phyloP scores from a whole-genome alignment of 1,140 invertebrate genomes.

The Drosophila mojavensis region DNA sequence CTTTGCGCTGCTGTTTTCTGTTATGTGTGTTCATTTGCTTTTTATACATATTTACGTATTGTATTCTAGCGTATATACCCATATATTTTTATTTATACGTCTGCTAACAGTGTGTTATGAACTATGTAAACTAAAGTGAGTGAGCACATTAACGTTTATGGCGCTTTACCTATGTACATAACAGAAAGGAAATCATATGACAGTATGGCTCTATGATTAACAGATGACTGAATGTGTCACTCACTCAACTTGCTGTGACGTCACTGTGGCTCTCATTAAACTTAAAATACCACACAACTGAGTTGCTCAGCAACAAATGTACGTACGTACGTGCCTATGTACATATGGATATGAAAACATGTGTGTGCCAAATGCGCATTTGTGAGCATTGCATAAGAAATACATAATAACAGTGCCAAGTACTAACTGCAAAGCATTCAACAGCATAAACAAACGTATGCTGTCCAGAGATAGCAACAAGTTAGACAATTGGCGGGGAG shows the following conservation, averaged over 20 bases:
- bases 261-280: slow-evolving; percentile 35
- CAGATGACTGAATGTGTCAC: slow-evolving; percentile 15
- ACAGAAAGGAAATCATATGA: no score
- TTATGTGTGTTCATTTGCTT: not conserved
- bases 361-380: slow-evolving; percentile 56
- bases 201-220: no score
- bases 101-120: no score
- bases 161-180: no score
- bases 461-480: slow-evolving; percentile 42
- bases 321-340: not conserved
- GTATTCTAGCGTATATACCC: no score
- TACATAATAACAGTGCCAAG: slow-evolving; percentile 46
- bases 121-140: no score
- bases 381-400: slow-evolving; percentile 60
- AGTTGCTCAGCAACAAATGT: not conserved
- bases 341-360: not conserved
- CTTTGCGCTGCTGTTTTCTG: not conserved
- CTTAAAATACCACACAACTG: slow-evolving; percentile 1
- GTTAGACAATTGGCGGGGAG: not conserved
- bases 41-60: not conserved
- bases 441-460: slow-evolving; percentile 41
- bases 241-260: slow-evolving; percentile 39
- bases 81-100: no score
- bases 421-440: slow-evolving; percentile 58
- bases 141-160: no score